These are phyloP conservation scores for Diplodus puntazzo DNA, from an alignment of 2,797 vertebrate genomes.

Conservation along the genomic window DNA sequence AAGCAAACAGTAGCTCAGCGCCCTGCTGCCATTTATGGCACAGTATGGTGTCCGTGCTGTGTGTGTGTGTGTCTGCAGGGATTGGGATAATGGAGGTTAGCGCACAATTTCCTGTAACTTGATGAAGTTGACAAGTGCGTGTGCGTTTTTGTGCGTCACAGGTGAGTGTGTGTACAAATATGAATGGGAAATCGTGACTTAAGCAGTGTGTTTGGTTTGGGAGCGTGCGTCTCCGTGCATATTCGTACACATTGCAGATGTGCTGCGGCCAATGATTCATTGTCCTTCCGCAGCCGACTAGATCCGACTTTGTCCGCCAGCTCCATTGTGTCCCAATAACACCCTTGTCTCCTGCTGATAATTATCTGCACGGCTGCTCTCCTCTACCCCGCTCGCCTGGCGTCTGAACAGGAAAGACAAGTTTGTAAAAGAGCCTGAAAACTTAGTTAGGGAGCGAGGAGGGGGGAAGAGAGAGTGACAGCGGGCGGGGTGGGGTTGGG, in stretches of 20 bases:
- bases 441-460: slow-evolving; percentile 61
- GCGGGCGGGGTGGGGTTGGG: slow-evolving; percentile 2
- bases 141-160: slow-evolving; percentile 12
- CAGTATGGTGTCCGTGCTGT: slow-evolving; percentile 46
- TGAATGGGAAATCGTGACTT: background rate
- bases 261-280: slow-evolving; percentile 51
- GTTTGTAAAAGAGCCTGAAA: slow-evolving; percentile 71
- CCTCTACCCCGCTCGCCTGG: slow-evolving; percentile 31
- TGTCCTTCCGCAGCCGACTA: slow-evolving; percentile 59
- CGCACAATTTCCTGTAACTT: slow-evolving; percentile 40
- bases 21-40: slow-evolving; percentile 68
- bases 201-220: background rate
- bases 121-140: slow-evolving; percentile 30
- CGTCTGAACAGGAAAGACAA: slow-evolving; percentile 69
- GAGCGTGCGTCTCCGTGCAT: slow-evolving; percentile 12
- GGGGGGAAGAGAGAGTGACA: slow-evolving; percentile 18
- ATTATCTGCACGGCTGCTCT: slow-evolving; percentile 75
- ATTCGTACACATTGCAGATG: slow-evolving; percentile 33
- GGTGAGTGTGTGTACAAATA: background rate
- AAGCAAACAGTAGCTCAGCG: slow-evolving; percentile 63
- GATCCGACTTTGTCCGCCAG: slow-evolving; percentile 60
- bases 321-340: slow-evolving; percentile 67
- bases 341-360: slow-evolving; percentile 68
- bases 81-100: slow-evolving; percentile 38
- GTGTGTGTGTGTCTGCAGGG: slow-evolving; percentile 13